Conservation (phyloP, 1,140 invertebrate genomes). For the Helicoverpa zea region DNA sequence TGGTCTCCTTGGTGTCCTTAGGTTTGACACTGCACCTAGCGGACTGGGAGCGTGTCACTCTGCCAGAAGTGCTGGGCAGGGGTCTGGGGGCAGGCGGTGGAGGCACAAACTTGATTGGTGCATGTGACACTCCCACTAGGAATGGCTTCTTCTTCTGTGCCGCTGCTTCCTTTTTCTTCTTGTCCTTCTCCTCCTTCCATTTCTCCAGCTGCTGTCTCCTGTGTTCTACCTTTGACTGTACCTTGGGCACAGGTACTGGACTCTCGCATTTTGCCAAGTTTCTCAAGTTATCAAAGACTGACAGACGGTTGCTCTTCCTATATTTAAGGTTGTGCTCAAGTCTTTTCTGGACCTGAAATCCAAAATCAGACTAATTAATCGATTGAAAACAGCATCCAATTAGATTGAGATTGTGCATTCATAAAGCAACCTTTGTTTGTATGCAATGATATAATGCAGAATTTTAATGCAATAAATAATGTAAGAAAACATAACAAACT, state of each 20-base stretch:
- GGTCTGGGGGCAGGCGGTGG: slow-evolving; percentile 66
- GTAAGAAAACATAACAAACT: too few species aligned
- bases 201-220: slow-evolving; percentile 72
- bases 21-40: slow-evolving; percentile 56
- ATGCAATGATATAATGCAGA: neutral
- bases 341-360: slow-evolving; percentile 73
- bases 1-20: slow-evolving; percentile 34
- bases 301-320: slow-evolving; percentile 67
- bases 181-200: slow-evolving; percentile 80
- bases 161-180: slow-evolving; percentile 70
- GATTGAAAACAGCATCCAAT: neutral
- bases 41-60: slow-evolving; percentile 75
- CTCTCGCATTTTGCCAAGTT: slow-evolving; percentile 65
- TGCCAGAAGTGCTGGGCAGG: slow-evolving; percentile 72
- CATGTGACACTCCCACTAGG: slow-evolving; percentile 65
- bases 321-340: slow-evolving; percentile 65
- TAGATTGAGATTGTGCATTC: neutral
- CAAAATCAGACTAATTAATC: slow-evolving; percentile 42
- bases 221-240: slow-evolving; percentile 65
- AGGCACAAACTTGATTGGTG: slow-evolving; percentile 66
- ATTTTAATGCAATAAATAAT: neutral
- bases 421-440: slow-evolving; percentile 1
- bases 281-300: slow-evolving; percentile 72
- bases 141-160: slow-evolving; percentile 78
- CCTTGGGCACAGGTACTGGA: slow-evolving; percentile 54